These are phyloP conservation scores for Myiozetetes cayanensis DNA, from an alignment of 2,113 vertebrate species.

Conservation along the genomic window DNA sequence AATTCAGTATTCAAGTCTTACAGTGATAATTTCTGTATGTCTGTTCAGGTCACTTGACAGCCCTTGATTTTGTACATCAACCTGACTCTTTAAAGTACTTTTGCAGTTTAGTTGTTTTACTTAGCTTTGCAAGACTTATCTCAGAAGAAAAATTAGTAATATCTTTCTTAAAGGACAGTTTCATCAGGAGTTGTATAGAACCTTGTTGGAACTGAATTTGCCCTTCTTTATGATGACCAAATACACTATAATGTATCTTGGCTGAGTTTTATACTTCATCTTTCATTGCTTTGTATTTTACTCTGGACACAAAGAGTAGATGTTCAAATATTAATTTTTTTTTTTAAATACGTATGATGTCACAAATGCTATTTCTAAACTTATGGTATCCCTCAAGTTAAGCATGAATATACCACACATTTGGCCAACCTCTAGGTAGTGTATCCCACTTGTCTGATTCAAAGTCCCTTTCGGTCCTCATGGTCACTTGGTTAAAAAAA, in stretches of 20 bases:
- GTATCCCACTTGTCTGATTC: background rate
- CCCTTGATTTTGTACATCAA: background rate
- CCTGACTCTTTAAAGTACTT: background rate
- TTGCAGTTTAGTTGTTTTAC: background rate
- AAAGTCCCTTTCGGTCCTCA: background rate
- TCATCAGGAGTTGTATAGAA: background rate
- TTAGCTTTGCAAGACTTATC: background rate
- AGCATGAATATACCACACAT: fast-evolving
- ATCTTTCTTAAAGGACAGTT: background rate
- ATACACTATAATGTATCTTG: background rate
- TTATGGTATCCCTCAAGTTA: background rate
- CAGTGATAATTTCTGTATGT: background rate
- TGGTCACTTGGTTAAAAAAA: background rate
- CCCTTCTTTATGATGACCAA: background rate
- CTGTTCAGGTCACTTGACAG: background rate
- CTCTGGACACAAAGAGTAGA: background rate
- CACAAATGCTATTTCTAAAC: background rate
- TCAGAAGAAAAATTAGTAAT: background rate
- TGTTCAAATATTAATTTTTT: background rate
- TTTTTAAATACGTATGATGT: background rate
- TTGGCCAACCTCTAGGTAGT: background rate
- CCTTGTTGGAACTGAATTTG: background rate
- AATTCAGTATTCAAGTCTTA: background rate
- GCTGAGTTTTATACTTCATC: background rate
- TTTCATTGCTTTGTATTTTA: background rate